Base-by-base conservation (phyloP, 1,140 invertebrate species). In the Drosophila tropicalis region DNA sequence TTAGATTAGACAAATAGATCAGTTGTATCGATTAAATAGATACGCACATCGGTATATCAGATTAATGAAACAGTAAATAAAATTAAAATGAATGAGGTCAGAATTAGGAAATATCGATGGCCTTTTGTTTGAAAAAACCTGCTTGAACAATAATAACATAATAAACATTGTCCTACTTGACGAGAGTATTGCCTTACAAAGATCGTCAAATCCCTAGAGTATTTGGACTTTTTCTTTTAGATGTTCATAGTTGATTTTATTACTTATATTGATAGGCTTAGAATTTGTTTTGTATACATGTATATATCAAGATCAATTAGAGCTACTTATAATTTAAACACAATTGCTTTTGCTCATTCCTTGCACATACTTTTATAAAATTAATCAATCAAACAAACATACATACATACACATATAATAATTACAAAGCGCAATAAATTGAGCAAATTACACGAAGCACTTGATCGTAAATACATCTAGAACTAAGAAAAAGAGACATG, bases 391-490 rank as follows among this genome's bases (percentile, higher is more conserved):
- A 70, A 74, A 67, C 67, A 70, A 76, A 76, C 44, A 32, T 76
- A 36, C 55, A 57, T 32, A 57, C 29, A 57, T 39, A 57, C 29
- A 36, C 15, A 36, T 36, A 58, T 75, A 36, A 83, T 69, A 83
- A 67, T 78, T 85, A 78, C 81, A 90, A 89, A 90, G 85, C 76
- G 74, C 68, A 67, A 68, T 78, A 76, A 85, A 90, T 90, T 89
- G 84, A 90, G 84, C 84, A 89, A 89, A 90, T 76, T 90, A 84
- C 79, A 83, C 62, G 65, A 89, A 84, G 73, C 79, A 89, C 72
- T 89, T 79, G 76, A 83, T 61, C 51, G 70, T 78, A 81, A 64
- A 83, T 47, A 61, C 79, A 75, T 41, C 54, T 68, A 79, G 63
- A 51, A 44, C 22, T 41, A 62, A 62, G 13, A 44, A 62, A 40